Evolutionary conservation across 2,797 vertebrate genomes (phyloP).

Genomic region (Poecilia velifera): DNA sequence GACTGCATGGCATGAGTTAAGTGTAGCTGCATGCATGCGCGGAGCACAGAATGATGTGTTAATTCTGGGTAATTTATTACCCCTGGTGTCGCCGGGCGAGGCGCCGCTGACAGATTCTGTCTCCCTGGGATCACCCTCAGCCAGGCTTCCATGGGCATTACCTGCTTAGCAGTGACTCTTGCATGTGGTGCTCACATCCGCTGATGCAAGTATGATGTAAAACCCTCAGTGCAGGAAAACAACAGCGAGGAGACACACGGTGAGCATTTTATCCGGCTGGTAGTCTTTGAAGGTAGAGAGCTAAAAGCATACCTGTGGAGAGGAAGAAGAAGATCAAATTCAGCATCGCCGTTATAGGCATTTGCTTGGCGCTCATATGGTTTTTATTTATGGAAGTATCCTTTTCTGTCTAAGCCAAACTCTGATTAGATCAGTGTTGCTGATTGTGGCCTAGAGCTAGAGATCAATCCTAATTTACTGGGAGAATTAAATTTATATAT

Average conservation of each 20-base stretch:
- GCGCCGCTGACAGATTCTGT: slow-evolving; percentile 72
- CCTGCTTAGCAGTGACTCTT: slow-evolving; percentile 59
- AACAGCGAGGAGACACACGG: slow-evolving; percentile 56
- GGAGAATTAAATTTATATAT: slow-evolving; percentile 82
- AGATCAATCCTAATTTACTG: slow-evolving; percentile 85
- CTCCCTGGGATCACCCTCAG: slow-evolving; percentile 69
- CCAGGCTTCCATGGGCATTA: slow-evolving; percentile 62
- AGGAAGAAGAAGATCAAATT: slow-evolving; percentile 78
- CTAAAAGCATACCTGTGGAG: slow-evolving; percentile 84
- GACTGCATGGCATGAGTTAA: slow-evolving; percentile 69
- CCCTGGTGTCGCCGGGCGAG: slow-evolving; percentile 64
- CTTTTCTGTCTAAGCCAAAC: slow-evolving; percentile 73
- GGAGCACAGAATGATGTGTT: slow-evolving; percentile 74
- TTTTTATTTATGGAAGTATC: slow-evolving; percentile 85
- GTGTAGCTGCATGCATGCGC: slow-evolving; percentile 47
- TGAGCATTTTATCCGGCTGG: slow-evolving; percentile 59
- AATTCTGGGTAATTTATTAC: slow-evolving; percentile 83
- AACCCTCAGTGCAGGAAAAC: slow-evolving; percentile 68
- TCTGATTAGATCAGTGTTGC: slow-evolving; percentile 82
- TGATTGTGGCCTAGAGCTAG: slow-evolving; percentile 79
- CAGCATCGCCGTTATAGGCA: slow-evolving; percentile 72
- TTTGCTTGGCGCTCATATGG: slow-evolving; percentile 79
- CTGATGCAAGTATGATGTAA: slow-evolving; percentile 81
- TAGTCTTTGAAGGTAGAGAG: slow-evolving; percentile 67
- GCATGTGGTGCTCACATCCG: slow-evolving; percentile 55